phyloP scores from a whole-genome alignment of 2,113 vertebrate genomes.

The Ahaetulla prasina region DNA sequence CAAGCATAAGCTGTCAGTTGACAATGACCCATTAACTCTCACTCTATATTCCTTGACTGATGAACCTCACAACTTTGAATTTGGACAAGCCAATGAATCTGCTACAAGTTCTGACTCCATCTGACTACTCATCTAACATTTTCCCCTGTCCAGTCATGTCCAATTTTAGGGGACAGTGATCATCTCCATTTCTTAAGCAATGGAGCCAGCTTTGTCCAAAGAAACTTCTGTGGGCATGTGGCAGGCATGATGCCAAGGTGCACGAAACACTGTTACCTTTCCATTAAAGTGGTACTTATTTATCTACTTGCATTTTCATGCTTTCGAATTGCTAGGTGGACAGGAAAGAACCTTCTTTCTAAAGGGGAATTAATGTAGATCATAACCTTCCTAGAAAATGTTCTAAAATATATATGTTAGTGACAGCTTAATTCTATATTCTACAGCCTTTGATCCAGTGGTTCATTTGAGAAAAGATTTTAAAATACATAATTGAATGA shows the following conservation, averaged over 20 bases:
- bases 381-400: neutral
- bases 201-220: neutral
- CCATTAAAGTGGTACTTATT: neutral
- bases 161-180: neutral
- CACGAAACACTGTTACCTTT: neutral
- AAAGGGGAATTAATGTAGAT: neutral
- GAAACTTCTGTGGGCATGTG: neutral
- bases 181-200: neutral
- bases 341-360: neutral
- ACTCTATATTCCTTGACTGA: neutral
- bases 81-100: neutral
- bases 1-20: neutral
- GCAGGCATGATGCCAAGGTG: neutral
- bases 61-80: neutral
- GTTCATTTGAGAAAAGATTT: neutral
- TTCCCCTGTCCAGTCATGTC: neutral
- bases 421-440: neutral
- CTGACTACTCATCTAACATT: neutral
- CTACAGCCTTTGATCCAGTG: neutral
- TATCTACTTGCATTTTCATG: neutral
- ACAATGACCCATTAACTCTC: neutral
- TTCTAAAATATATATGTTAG: neutral
- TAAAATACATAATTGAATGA: neutral
- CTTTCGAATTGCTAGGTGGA: neutral
- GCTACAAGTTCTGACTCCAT: neutral